A percentile compares a stretch with the other conserved stretches of the same genome.
phyloP scores from a whole-genome alignment of 2,888 invertebrate genomes.

The Sympetrum striolatum region DNA sequence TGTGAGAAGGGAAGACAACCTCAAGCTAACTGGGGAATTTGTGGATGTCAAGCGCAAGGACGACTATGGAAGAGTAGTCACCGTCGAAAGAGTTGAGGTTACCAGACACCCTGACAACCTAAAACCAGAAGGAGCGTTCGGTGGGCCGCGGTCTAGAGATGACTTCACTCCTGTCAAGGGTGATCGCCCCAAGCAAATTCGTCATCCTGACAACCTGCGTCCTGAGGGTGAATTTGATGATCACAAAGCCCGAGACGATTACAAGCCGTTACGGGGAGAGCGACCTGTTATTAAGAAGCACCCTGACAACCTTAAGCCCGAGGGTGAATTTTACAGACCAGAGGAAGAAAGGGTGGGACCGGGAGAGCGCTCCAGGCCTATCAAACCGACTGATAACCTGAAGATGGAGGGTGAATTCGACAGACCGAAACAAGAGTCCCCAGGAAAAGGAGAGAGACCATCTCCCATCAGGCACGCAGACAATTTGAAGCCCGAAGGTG shows the following conservation, averaged over 20 bases:
- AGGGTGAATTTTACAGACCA: slow-evolving; percentile 57
- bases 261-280: slow-evolving; percentile 50
- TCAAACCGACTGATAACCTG: too few species aligned
- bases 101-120: slow-evolving; percentile 68
- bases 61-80: slow-evolving; percentile 61
- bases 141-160: slow-evolving; percentile 54
- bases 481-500: too few species aligned
- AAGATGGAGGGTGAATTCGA: too few species aligned
- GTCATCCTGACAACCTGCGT: slow-evolving; percentile 57
- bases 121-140: slow-evolving; percentile 65
- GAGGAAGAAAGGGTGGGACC: too few species aligned
- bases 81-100: slow-evolving; percentile 65
- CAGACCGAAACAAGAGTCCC: slow-evolving; percentile 26
- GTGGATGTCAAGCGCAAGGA: slow-evolving; percentile 55
- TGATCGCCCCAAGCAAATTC: slow-evolving; percentile 61
- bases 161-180: slow-evolving; percentile 61
- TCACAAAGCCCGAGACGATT: slow-evolving; percentile 32
- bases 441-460: slow-evolving; percentile 51
- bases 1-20: slow-evolving; percentile 68
- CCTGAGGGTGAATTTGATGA: slow-evolving; percentile 57
- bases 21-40: slow-evolving; percentile 66
- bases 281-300: slow-evolving; percentile 58
- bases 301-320: slow-evolving; percentile 56
- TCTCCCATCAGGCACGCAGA: too few species aligned
- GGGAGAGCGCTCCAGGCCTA: too few species aligned